Evolutionary conservation across 1,140 invertebrate genomes (phyloP), one percentile per base, ranked within the genome.

Genomic region (Zophobas atratus): DNA sequence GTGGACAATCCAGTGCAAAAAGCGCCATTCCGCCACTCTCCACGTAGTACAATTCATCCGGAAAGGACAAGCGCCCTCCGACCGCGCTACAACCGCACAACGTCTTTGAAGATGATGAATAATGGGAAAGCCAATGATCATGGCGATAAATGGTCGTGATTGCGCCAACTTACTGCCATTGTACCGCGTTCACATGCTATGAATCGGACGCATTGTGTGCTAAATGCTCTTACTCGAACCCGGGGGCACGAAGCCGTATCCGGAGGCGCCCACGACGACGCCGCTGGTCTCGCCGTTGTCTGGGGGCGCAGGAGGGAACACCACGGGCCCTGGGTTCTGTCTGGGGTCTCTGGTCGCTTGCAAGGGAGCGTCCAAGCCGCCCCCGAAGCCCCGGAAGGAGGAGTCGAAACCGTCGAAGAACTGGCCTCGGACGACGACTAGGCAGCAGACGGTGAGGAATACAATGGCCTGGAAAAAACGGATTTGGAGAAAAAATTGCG

Each of bases 161-260:
- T 67, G 60, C 60, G 20, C 2, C 60, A 67, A 67, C 60, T 32
- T 43, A 67, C 41, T n/a, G 60, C 38, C 38, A 43, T 67, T 43
- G 60, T 43, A 67, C 38, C 49, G 60, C 2, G 60, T 57, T 57
- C 55, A 33, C 55, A 57, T 57, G 55, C 55, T 57, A 57, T 57
- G 55, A 57, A 57, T 57, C 55, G 55, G 34, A 35, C 55, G 55
- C 55, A 63, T 33, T 63, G n/a, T n/a, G 6, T 39, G 57, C 33
- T 63, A 38, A 63, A 63, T 39, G 57, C 35, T 72, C 86, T 89
- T 89, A 90, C 89, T 87, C 89, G 87, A 86, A 56, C 85, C 84
- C 78, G 92, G 92, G 79, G 92, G 92, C 38, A 93, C 92, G 83
- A 94, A 94, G 82, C 93, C 93, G 81, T 90, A 94, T 77, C 93